Evolutionary conservation across 2,113 vertebrate genomes (phyloP).

Genomic region (Corythaeola cristata): DNA sequence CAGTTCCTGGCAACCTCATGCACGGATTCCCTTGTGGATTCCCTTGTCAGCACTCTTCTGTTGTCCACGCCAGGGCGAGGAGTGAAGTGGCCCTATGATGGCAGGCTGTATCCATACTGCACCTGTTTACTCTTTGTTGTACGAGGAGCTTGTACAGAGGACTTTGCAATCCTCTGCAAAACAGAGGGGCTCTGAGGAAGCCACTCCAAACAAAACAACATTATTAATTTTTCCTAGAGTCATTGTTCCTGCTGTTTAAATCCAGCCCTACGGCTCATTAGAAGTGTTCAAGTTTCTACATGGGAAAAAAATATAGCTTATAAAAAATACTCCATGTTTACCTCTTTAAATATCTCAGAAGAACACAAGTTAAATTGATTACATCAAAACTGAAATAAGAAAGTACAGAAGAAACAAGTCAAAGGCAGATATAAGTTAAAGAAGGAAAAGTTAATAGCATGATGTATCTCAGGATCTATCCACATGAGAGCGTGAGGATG

Average conservation of each 20-base stretch:
- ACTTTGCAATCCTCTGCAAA: not conserved
- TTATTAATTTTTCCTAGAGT: not conserved
- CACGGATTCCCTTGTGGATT: not conserved
- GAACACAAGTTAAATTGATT: not conserved
- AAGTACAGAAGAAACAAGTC: not conserved
- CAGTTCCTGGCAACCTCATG: not conserved
- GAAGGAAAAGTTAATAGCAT: not conserved
- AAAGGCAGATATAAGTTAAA: not conserved
- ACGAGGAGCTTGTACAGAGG: not conserved
- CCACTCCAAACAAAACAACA: not conserved
- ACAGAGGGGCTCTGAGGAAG: not conserved
- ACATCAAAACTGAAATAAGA: not conserved
- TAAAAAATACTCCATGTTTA: not conserved
- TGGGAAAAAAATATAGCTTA: rapidly evolving
- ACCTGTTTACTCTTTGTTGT: not conserved
- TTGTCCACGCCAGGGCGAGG: not conserved
- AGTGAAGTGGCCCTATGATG: not conserved
- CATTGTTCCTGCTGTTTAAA: not conserved
- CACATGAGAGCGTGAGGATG: not conserved
- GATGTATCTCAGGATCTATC: not conserved
- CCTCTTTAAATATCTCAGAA: not conserved
- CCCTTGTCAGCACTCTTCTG: not conserved
- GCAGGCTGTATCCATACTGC: not conserved
- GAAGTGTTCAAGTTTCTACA: not conserved
- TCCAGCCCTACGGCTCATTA: not conserved